Base-by-base conservation (phyloP, 1,140 invertebrate species). In the Penaeus chinensis region DNA sequence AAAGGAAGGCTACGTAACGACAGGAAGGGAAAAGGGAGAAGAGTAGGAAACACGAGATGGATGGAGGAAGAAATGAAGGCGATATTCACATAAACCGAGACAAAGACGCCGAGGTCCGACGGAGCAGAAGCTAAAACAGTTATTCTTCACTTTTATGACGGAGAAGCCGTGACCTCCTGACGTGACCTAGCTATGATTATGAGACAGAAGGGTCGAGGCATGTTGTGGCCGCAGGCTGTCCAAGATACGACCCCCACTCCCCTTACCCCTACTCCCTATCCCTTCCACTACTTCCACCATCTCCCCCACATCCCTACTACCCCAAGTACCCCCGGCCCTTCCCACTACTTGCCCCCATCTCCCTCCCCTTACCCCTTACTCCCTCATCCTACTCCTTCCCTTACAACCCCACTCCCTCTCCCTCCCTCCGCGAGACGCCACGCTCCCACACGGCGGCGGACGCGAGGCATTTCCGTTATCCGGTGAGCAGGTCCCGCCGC, bases 391-490 rank as follows among this genome's bases (percentile, higher is more conserved):
- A 2, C 71, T 22, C 37, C 24, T 60, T 16, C 54, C 71, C 85
- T 63, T 20, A 16, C 42, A 61, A 20, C 65, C 24, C 61, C 27
- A 60, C 80, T 24, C 22, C 80, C 22, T 27, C 80, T 60, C 22
- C 54, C 80, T 24, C 42, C 32, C 65, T 47, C 71, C 24, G 69
- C 84, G 19, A 82, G 89, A 85, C 84, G 81, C 37, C 80, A 88
- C 74, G 88, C 84, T 62, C 77, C 27, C 54, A 54, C 54, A 54
- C 54, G 54, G 54, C 65, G 47, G 69, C 71, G 82, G 82, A 84
- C 76, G 82, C 42, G 69, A 47, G 82, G 82, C 82, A 84, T 84
- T 84, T 84, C 82, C 82, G 82, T 84, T 84, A 84, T 84, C 82
- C 69, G 37, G n/a, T 42, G 42, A 60, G n/a, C 47, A 32, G 69